A percentile compares a stretch with the other conserved stretches of the same genome.
phyloP scores from a whole-genome alignment of 53 echinoderm and acorn worm species.

The Holothuria leucospilota region DNA sequence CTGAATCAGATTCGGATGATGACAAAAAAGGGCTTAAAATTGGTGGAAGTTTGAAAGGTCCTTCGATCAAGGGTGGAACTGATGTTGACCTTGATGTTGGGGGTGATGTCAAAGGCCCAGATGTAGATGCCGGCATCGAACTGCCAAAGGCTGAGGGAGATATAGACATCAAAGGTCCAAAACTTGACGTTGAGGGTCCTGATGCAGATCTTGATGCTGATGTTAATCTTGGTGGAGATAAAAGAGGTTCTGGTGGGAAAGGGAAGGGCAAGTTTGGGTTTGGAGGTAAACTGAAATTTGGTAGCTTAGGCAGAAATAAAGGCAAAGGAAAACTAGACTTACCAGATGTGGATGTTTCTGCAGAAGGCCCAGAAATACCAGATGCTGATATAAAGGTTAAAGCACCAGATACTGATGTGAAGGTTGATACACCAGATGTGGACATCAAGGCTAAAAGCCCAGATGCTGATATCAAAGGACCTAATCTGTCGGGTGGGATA shows the following conservation, averaged over 20 bases:
- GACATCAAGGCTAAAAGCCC: slow-evolving; percentile 37
- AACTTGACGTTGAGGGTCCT: slow-evolving; percentile 18
- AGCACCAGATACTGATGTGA: slow-evolving; percentile 58
- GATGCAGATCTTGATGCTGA: slow-evolving; percentile 49
- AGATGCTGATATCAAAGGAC: slow-evolving; percentile 65
- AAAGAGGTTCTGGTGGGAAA: slow-evolving; percentile 31
- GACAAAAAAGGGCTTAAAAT: slow-evolving; percentile 47
- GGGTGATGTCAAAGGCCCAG: not conserved
- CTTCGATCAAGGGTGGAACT: slow-evolving; percentile 48
- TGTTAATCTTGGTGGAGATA: slow-evolving; percentile 21
- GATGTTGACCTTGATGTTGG: slow-evolving; percentile 34
- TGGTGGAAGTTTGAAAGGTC: slow-evolving; percentile 33
- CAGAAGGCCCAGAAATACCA: slow-evolving; percentile 66
- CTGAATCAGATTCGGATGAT: slow-evolving; percentile 55
- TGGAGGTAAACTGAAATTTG: slow-evolving; percentile 55
- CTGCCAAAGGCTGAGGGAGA: slow-evolving; percentile 18
- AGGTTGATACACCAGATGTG: slow-evolving; percentile 41
- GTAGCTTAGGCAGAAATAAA: slow-evolving; percentile 44
- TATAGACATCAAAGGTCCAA: slow-evolving; percentile 15
- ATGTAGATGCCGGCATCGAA: slow-evolving; percentile 30
- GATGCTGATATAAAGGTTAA: slow-evolving; percentile 58
- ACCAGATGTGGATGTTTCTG: slow-evolving; percentile 53
- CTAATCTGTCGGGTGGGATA: slow-evolving; percentile 52
- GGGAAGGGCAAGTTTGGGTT: slow-evolving; percentile 61
- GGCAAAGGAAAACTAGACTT: slow-evolving; percentile 36